Conservation (phyloP, 2,797 vertebrate species). For the Pangasius sanitwongsei region DNA sequence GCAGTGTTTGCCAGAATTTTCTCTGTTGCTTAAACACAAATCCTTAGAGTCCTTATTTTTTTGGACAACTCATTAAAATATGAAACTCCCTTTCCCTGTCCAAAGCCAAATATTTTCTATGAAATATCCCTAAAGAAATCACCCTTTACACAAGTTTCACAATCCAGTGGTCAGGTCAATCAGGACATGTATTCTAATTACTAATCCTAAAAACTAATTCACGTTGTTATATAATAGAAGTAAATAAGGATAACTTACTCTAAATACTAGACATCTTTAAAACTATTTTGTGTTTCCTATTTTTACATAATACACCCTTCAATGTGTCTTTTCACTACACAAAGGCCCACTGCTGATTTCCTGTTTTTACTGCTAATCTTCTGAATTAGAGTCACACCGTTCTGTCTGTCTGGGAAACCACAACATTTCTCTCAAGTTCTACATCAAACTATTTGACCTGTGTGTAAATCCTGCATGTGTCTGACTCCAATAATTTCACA, state of each 20-base stretch:
- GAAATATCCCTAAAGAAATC: background rate
- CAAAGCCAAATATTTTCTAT: slow-evolving; percentile 9
- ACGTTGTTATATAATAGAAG: background rate
- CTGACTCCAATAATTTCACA: slow-evolving; percentile 37
- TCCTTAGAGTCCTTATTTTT: slow-evolving; percentile 13
- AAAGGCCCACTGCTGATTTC: background rate
- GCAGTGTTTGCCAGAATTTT: background rate
- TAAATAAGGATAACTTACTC: background rate
- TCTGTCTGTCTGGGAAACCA: slow-evolving; percentile 16
- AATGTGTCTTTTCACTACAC: background rate
- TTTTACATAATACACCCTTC: slow-evolving; percentile 1
- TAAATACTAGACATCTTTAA: background rate
- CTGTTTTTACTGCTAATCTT: slow-evolving; percentile 11
- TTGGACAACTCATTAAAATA: background rate
- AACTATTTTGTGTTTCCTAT: too few species aligned
- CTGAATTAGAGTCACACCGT: slow-evolving; percentile 6
- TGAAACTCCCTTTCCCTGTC: slow-evolving; percentile 14
- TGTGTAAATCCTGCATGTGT: slow-evolving; percentile 20
- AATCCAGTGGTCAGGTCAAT: slow-evolving; percentile 1
- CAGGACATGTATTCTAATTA: background rate
- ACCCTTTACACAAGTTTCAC: background rate
- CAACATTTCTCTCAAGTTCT: slow-evolving; percentile 2
- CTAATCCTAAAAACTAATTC: background rate
- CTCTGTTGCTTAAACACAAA: slow-evolving; percentile 1
- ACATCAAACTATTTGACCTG: slow-evolving; percentile 14